phyloP scores from a whole-genome alignment of 2,888 invertebrate species.

The Luperina nickerlii region DNA sequence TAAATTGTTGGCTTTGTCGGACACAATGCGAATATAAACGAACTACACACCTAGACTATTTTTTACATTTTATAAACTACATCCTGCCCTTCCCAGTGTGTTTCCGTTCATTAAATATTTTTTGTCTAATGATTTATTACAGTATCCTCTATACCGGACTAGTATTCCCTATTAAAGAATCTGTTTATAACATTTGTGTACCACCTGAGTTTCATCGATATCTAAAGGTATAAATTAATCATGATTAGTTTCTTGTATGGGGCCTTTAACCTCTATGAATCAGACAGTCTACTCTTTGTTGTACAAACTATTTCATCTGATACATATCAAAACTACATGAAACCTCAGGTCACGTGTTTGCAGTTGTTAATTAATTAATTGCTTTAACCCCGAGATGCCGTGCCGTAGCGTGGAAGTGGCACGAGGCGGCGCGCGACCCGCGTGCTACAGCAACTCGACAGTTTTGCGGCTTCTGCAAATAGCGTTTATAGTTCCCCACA shows the following conservation, averaged over 20 bases:
- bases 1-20: constrained; percentile 83
- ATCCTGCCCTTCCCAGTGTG: constrained; percentile 80
- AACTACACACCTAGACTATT: constrained; percentile 82
- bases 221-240: constrained; percentile 7
- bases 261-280: constrained; percentile 25
- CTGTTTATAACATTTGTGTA: constrained; percentile 25
- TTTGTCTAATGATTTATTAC: constrained; percentile 71
- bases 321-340: constrained; percentile 30
- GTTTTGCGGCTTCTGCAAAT: constrained; percentile 85
- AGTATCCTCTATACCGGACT: constrained; percentile 39
- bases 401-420: constrained; percentile 60
- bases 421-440: constrained; percentile 71
- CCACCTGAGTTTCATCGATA: constrained; percentile 28
- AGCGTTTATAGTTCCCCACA: constrained; percentile 79
- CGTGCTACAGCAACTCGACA: constrained; percentile 67
- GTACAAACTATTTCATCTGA: constrained; percentile 22
- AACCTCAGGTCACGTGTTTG: constrained; percentile 45
- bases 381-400: constrained; percentile 51
- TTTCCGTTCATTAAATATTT: constrained; percentile 76
- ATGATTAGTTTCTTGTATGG: constrained; percentile 14
- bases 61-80: constrained; percentile 81
- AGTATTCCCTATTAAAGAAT: constrained; percentile 18
- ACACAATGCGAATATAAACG: constrained; percentile 82
- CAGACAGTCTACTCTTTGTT: constrained; percentile 23
- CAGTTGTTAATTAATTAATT: constrained; percentile 64